Conservation (phyloP, 2,888 invertebrate species). For the Mamestra brassicae region DNA sequence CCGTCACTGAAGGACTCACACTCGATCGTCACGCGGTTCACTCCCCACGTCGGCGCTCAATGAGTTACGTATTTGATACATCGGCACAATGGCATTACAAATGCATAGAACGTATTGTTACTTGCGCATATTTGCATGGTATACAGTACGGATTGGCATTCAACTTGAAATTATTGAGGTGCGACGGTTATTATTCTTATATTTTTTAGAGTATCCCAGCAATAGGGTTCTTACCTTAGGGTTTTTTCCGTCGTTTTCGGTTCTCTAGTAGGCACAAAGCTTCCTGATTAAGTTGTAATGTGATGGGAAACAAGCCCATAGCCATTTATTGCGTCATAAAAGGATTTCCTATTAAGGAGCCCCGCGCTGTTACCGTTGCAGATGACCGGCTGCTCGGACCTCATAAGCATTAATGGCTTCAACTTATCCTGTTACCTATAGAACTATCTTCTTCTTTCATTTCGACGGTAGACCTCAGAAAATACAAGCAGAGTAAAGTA, state of each 20-base stretch:
- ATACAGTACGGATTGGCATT: not conserved
- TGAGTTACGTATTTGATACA: conserved; percentile 30
- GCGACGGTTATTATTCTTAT: not conserved
- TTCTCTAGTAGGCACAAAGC: not conserved
- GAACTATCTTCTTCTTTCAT: not conserved
- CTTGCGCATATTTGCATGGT: not conserved
- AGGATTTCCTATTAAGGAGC: conserved; percentile 16
- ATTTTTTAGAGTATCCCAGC: not conserved
- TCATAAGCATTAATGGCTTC: conserved; percentile 29
- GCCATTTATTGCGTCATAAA: conserved; percentile 27
- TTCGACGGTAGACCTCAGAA: not conserved
- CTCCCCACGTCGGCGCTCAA: conserved; percentile 18
- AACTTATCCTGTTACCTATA: conserved; percentile 24
- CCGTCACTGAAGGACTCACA: conserved; percentile 21
- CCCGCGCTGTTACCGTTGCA: conserved; percentile 1
- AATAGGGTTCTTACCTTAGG: not conserved
- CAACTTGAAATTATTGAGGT: not conserved
- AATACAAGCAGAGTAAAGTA: not conserved
- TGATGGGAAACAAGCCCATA: conserved; percentile 15
- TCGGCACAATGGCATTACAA: conserved; percentile 12
- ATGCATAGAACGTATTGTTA: conserved; percentile 8
- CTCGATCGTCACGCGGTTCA: conserved; percentile 4
- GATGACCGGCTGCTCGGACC: conserved; percentile 13
- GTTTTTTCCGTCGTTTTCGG: not conserved
- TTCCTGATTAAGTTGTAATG: conserved; percentile 28